Conservation (phyloP, 2,113 vertebrate species). For the Alligator mississippiensis region DNA sequence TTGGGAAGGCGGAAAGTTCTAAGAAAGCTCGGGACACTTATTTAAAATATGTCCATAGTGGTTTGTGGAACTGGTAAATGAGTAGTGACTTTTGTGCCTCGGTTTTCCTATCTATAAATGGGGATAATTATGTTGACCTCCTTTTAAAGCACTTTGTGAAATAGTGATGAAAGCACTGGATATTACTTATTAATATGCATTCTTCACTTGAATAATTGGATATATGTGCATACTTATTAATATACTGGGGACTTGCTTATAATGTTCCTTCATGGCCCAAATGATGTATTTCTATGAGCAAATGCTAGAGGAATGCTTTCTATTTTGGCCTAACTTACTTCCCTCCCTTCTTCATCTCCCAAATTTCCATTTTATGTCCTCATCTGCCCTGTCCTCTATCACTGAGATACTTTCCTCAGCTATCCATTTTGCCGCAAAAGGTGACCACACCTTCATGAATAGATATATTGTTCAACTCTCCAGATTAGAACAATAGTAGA, state of each 20-base stretch:
- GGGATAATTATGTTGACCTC: fast-evolving
- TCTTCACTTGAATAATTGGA: too few species aligned
- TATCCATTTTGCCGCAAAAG: not conserved
- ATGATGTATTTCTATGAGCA: not conserved
- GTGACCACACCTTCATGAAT: not conserved
- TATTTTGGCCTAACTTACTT: not conserved
- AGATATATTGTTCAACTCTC: not conserved
- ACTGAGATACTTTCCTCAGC: not conserved
- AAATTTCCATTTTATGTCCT: not conserved
- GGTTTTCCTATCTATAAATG: fast-evolving
- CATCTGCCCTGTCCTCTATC: not conserved
- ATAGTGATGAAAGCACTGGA: too few species aligned
- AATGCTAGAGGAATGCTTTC: not conserved
- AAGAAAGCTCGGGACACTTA: not conserved
- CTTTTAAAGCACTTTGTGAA: not conserved
- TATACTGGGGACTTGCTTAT: not conserved
- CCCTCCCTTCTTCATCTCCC: not conserved
- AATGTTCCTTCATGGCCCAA: not conserved
- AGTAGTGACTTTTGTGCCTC: fast-evolving
- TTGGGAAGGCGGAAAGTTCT: not conserved
- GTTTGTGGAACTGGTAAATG: not conserved
- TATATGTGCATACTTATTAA: not conserved
- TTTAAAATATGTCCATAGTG: not conserved
- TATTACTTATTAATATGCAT: too few species aligned
- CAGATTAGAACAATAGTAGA: not conserved